Conservation (phyloP, 2,888 invertebrate genomes). For the Microdon myrmicae region DNA sequence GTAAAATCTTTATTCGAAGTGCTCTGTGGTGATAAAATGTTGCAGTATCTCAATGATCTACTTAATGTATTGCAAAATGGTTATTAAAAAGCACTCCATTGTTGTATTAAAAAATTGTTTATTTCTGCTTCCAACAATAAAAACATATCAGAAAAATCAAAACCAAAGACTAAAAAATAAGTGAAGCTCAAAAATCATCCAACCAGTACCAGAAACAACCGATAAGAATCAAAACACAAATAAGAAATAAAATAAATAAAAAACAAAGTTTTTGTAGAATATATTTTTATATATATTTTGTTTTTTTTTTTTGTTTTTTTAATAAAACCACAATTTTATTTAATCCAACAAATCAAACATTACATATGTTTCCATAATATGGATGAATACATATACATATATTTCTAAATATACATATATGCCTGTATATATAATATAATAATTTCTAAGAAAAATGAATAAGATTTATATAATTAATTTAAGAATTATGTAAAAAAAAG, state of each 20-base stretch:
- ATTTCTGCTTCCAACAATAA: neutral
- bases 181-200: conserved; percentile 23
- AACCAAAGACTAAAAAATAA: conserved; percentile 10
- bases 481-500: conserved; percentile 34
- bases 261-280: conserved; percentile 43
- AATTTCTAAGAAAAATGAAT: conserved; percentile 53
- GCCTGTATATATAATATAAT: conserved; percentile 50
- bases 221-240: conserved; percentile 39
- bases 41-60: neutral
- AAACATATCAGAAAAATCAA: neutral
- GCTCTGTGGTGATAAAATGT: conserved; percentile 3
- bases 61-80: conserved; percentile 1
- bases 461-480: conserved; percentile 43
- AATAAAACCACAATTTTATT: conserved; percentile 60
- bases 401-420: conserved; percentile 43
- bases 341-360: conserved; percentile 61
- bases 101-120: conserved; percentile 10
- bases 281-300: conserved; percentile 48
- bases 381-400: conserved; percentile 45
- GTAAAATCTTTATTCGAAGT: neutral
- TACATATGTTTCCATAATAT: conserved; percentile 58
- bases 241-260: conserved; percentile 55
- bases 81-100: conserved; percentile 11
- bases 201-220: conserved; percentile 38
- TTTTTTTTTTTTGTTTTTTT: conserved; percentile 55